A percentile compares a stretch with the other conserved stretches of the same genome.
These are phyloP conservation scores for Telmatochromis brichardi DNA, from an alignment of 2,113 vertebrate genomes.

Conservation along the genomic window DNA sequence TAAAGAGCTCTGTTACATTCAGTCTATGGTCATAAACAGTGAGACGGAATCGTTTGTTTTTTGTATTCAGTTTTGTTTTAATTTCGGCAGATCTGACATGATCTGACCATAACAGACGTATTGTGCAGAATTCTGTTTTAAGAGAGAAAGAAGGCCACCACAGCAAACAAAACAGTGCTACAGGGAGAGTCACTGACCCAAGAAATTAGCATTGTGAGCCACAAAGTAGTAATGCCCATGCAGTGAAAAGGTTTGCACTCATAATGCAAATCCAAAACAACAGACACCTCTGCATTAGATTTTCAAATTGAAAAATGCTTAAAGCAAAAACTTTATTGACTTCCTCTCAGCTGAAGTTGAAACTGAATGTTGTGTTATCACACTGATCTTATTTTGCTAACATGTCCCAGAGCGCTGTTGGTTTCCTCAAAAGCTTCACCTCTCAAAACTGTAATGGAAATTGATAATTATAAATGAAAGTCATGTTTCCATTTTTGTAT, in stretches of 20 bases:
- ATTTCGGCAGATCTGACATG: rapidly evolving
- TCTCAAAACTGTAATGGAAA: background rate
- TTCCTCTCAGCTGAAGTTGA: background rate
- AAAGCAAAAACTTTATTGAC: background rate
- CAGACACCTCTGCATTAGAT: background rate
- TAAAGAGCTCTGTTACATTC: background rate
- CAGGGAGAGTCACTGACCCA: background rate
- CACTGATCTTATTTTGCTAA: background rate
- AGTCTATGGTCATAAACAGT: background rate
- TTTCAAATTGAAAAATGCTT: background rate
- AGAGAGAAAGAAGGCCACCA: rapidly evolving
- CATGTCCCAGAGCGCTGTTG: background rate
- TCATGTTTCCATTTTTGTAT: background rate
- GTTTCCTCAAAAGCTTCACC: background rate
- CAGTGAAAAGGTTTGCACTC: background rate
- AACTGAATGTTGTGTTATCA: background rate
- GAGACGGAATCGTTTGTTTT: background rate
- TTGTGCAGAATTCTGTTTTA: background rate
- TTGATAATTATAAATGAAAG: background rate
- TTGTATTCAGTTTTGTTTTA: background rate
- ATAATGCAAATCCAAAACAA: background rate
- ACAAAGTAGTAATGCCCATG: background rate
- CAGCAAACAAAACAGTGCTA: background rate
- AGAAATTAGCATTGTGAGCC: background rate
- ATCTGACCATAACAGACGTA: background rate